These are phyloP conservation scores for Tachyglossus aculeatus DNA, from an alignment of 2,797 vertebrate genomes.

Conservation along the genomic window DNA sequence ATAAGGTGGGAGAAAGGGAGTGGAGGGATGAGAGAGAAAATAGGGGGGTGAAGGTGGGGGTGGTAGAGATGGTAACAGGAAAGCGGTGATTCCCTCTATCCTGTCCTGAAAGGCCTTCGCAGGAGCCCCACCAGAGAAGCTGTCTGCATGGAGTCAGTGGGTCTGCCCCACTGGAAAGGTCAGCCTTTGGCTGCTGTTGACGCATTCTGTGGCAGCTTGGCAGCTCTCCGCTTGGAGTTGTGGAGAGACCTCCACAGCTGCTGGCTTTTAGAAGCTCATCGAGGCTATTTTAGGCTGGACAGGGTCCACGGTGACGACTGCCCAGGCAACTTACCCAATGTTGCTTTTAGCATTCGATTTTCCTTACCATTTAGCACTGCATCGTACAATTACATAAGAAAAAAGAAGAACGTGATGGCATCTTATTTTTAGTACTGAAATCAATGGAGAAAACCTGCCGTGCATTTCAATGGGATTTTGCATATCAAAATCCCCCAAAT, in stretches of 20 bases:
- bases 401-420: slow-evolving; percentile 38
- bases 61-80: neutral
- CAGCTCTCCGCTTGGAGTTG: slow-evolving; percentile 9
- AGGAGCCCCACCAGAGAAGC: neutral
- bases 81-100: neutral
- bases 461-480: slow-evolving; percentile 51
- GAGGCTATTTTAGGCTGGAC: slow-evolving; percentile 47
- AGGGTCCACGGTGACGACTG: slow-evolving; percentile 42
- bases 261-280: neutral
- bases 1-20: neutral
- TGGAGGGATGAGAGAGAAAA: neutral
- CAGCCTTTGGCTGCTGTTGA: neutral
- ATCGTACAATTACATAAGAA: slow-evolving; percentile 55
- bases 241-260: slow-evolving; percentile 38
- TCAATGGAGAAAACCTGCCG: slow-evolving; percentile 32
- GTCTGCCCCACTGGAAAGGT: slow-evolving; percentile 17
- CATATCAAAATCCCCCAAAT: slow-evolving; percentile 54
- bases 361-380: slow-evolving; percentile 51
- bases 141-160: neutral
- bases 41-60: neutral
- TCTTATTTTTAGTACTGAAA: slow-evolving; percentile 65
- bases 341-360: slow-evolving; percentile 54
- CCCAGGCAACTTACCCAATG: slow-evolving; percentile 28
- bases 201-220: neutral
- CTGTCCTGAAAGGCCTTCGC: neutral